These are phyloP conservation scores for Drosophila neonasuta DNA, from an alignment of 2,888 invertebrate species.

Conservation along the genomic window DNA sequence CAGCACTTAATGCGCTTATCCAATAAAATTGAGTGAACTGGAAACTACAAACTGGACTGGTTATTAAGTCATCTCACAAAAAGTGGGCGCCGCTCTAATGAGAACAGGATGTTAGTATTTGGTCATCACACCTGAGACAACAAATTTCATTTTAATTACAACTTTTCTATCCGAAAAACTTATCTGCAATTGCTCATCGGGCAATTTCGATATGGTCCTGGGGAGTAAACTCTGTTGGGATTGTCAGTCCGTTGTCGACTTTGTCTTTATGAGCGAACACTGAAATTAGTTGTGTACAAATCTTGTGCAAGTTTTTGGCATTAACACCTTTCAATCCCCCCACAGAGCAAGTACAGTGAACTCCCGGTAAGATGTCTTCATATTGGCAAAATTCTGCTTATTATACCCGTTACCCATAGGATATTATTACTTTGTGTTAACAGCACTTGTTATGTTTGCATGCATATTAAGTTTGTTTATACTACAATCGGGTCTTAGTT, in stretches of 20 bases:
- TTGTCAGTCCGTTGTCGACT: conserved; percentile 70
- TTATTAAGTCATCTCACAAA: conserved; percentile 61
- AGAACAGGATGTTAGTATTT: conserved; percentile 60
- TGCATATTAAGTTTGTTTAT: no score
- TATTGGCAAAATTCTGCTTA: not conserved
- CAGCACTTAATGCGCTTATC: not conserved
- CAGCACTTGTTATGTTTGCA: not conserved
- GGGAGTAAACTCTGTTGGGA: conserved; percentile 15
- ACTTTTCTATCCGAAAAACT: conserved; percentile 22
- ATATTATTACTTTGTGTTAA: no score
- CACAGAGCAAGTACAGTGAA: conserved; percentile 24
- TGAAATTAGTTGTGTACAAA: conserved; percentile 73
- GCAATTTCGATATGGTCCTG: conserved; percentile 29
- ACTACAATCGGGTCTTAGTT: no score
- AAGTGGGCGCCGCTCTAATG: conserved; percentile 47
- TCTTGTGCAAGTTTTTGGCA: conserved; percentile 77
- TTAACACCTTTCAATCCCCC: conserved; percentile 75
- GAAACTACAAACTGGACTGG: conserved; percentile 27
- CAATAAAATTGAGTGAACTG: conserved; percentile 18
- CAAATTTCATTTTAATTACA: conserved; percentile 70
- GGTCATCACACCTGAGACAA: conserved; percentile 29
- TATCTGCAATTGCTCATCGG: conserved; percentile 63
- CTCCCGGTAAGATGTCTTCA: not conserved
- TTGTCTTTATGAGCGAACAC: conserved; percentile 67
- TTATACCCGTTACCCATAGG: no score